Evolutionary conservation across 2,113 vertebrate species (phyloP).

Genomic region (Pachycephala philippinensis): DNA sequence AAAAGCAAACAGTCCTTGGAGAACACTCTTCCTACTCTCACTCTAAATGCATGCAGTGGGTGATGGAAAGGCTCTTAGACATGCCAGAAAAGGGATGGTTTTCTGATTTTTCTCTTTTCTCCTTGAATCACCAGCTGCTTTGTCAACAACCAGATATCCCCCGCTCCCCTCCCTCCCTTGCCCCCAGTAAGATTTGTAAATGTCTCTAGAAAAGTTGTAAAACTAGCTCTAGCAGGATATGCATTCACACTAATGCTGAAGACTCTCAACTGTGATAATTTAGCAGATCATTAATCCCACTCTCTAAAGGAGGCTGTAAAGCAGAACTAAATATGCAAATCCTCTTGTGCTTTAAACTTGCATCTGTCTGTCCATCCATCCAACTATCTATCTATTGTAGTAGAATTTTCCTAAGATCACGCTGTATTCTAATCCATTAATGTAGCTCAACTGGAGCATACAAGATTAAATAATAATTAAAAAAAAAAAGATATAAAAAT

Average conservation of each 20-base stretch:
- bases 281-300: conserved; percentile 76
- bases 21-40: background rate
- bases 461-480: conserved; percentile 26
- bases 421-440: conserved; percentile 53
- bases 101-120: conserved; percentile 26
- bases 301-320: conserved; percentile 70
- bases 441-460: conserved; percentile 51
- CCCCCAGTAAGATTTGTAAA: conserved; percentile 17
- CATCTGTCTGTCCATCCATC: conserved; percentile 68
- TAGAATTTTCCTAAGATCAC: conserved; percentile 47
- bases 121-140: conserved; percentile 15
- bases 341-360: conserved; percentile 69
- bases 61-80: conserved; percentile 38
- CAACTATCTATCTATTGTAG: conserved; percentile 54
- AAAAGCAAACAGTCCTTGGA: conserved; percentile 50
- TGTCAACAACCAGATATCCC: background rate
- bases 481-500: background rate
- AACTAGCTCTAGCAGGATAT: conserved; percentile 41
- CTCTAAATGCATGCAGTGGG: background rate
- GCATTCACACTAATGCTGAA: conserved; percentile 45
- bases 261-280: conserved; percentile 70
- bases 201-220: conserved; percentile 48
- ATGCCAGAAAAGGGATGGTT: background rate
- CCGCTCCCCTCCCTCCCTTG: background rate
- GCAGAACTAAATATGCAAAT: conserved; percentile 78